Conservation (phyloP, 2,888 invertebrate genomes). For the Euplagia quadripunctaria region DNA sequence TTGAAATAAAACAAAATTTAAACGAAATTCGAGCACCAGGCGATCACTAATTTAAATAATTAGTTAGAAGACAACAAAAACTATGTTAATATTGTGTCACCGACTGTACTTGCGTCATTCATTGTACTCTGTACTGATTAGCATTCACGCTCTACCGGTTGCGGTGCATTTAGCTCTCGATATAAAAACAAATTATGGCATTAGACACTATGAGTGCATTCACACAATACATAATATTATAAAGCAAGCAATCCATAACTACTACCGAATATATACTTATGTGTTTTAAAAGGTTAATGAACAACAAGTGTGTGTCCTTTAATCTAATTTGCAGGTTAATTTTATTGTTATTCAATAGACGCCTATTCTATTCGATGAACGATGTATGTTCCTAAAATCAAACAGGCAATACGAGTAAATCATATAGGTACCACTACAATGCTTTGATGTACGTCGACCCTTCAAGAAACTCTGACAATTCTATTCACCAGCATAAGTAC, state of each 20-base stretch:
- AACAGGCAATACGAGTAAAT: no score
- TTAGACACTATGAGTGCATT: constrained; percentile 29
- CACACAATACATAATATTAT: constrained; percentile 12
- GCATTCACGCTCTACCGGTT: constrained; percentile 54
- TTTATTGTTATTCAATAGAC: background rate
- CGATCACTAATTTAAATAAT: background rate
- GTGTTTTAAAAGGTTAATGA: background rate
- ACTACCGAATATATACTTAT: background rate
- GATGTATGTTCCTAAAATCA: no score
- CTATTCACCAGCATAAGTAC: no score
- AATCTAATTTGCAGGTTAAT: background rate
- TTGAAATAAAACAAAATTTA: no score
- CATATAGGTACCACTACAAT: no score
- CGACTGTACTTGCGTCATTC: constrained; percentile 55
- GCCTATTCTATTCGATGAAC: no score
- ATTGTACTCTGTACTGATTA: constrained; percentile 64
- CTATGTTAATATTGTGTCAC: background rate
- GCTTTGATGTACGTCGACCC: no score
- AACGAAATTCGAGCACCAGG: no score
- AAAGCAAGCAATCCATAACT: background rate
- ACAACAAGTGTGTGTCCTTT: background rate
- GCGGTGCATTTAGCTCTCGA: constrained; percentile 42
- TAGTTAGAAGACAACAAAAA: background rate
- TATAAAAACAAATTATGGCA: constrained; percentile 47
- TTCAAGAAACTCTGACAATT: no score